phyloP scores from a whole-genome alignment of 2,797 vertebrate genomes.

The Chromis chromis region DNA sequence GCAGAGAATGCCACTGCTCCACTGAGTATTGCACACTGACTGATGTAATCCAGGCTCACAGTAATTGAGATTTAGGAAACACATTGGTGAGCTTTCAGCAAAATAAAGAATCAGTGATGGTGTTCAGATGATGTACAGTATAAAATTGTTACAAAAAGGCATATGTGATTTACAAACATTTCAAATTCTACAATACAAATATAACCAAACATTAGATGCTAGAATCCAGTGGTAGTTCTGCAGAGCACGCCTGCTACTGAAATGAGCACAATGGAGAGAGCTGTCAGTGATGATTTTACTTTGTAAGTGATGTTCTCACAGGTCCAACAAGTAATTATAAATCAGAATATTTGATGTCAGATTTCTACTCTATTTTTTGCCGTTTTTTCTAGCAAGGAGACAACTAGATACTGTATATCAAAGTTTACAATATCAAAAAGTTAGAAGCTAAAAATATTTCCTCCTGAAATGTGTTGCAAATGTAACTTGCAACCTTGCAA shows the following conservation, averaged over 20 bases:
- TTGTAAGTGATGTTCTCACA: slow-evolving; percentile 51
- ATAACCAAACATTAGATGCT: slow-evolving; percentile 58
- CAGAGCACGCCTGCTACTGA: slow-evolving; percentile 49
- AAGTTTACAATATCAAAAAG: slow-evolving; percentile 74
- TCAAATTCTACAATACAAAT: slow-evolving; percentile 78
- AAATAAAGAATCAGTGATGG: slow-evolving; percentile 69
- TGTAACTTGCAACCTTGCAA: slow-evolving; percentile 63
- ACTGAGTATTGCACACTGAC: slow-evolving; percentile 70
- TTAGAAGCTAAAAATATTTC: slow-evolving; percentile 73
- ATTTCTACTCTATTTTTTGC: slow-evolving; percentile 41
- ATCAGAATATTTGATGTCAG: slow-evolving; percentile 41
- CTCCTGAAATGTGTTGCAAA: slow-evolving; percentile 71
- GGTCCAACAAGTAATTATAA: slow-evolving; percentile 35
- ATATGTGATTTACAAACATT: slow-evolving; percentile 84
- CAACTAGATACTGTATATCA: slow-evolving; percentile 62
- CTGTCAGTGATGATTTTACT: slow-evolving; percentile 38
- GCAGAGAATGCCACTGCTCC: slow-evolving; percentile 62
- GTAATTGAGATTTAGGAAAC: slow-evolving; percentile 59
- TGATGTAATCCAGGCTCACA: slow-evolving; percentile 60
- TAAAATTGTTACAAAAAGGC: slow-evolving; percentile 88
- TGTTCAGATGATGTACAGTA: slow-evolving; percentile 81
- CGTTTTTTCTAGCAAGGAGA: slow-evolving; percentile 48
- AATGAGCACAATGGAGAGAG: slow-evolving; percentile 59
- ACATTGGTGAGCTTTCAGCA: slow-evolving; percentile 65
- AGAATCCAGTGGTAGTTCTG: slow-evolving; percentile 71